These are phyloP conservation scores for Salvelinus sp. DNA, from an alignment of 2,113 vertebrate species.

Conservation along the genomic window DNA sequence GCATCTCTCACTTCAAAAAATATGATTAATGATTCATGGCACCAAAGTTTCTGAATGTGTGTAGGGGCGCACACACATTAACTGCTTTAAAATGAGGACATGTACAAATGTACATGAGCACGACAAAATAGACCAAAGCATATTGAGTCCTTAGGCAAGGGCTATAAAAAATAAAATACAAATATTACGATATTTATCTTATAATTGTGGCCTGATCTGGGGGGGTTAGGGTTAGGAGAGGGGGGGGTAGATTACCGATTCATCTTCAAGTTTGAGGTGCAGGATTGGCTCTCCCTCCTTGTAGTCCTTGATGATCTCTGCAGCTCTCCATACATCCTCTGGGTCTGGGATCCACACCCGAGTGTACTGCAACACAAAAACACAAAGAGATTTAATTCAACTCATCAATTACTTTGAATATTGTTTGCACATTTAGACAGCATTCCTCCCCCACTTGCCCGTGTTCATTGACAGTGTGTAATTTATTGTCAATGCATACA, in stretches of 20 bases:
- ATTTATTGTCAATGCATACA: not conserved
- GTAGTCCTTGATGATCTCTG: slow-evolving; percentile 88
- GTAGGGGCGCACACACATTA: not conserved
- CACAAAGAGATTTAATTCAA: not conserved
- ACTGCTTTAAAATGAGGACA: not conserved
- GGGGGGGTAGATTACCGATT: slow-evolving; percentile 72
- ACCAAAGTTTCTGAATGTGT: not conserved
- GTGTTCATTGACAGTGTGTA: not conserved
- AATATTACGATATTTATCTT: not conserved
- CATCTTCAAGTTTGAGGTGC: slow-evolving; percentile 90
- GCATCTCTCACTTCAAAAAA: slow-evolving; percentile 11
- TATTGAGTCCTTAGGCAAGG: not conserved
- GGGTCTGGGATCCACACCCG: slow-evolving; percentile 94
- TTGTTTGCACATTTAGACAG: no score
- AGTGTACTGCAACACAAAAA: slow-evolving; percentile 76
- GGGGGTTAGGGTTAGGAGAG: no score
- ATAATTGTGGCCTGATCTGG: not conserved
- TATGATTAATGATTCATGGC: slow-evolving; percentile 12
- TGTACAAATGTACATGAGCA: not conserved
- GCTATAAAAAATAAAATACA: not conserved
- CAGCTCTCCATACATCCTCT: slow-evolving; percentile 88
- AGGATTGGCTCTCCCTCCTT: slow-evolving; percentile 84
- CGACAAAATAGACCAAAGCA: not conserved
- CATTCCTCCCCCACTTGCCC: no score
- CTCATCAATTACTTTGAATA: not conserved